Evolutionary conservation across 2,888 invertebrate species (phyloP).

Genomic region (Aricia artaxerxes): DNA sequence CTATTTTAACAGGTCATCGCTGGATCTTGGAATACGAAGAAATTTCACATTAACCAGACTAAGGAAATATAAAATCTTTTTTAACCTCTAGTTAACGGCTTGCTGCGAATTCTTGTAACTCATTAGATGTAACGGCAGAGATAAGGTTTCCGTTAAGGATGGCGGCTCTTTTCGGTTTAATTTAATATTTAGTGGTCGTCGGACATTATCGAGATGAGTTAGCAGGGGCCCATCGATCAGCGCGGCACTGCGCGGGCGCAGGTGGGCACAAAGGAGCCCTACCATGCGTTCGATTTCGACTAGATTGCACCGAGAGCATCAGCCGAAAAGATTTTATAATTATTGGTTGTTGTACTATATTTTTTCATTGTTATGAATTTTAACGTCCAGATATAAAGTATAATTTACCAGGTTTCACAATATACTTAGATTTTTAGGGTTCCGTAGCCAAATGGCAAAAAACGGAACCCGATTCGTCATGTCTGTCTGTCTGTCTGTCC

Average conservation of each 20-base stretch:
- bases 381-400: no score
- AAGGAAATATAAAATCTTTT: constrained; percentile 18
- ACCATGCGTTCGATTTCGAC: not conserved
- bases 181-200: constrained; percentile 62
- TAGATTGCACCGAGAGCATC: not conserved
- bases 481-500: no score
- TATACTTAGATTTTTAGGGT: no score
- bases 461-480: no score
- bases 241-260: constrained; percentile 55
- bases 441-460: no score
- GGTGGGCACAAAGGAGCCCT: constrained; percentile 48
- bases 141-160: constrained; percentile 50
- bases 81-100: constrained; percentile 18
- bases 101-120: constrained; percentile 45
- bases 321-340: not conserved
- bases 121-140: constrained; percentile 55
- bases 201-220: constrained; percentile 61
- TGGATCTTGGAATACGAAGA: not conserved
- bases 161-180: constrained; percentile 57
- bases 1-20: not conserved
- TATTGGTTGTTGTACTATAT: no score
- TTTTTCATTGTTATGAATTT: no score
- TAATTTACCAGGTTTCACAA: no score
- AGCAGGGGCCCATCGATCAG: constrained; percentile 58
- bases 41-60: not conserved